phyloP scores from a whole-genome alignment of 2,888 invertebrate species.

The Nipponacmea schrenckii region DNA sequence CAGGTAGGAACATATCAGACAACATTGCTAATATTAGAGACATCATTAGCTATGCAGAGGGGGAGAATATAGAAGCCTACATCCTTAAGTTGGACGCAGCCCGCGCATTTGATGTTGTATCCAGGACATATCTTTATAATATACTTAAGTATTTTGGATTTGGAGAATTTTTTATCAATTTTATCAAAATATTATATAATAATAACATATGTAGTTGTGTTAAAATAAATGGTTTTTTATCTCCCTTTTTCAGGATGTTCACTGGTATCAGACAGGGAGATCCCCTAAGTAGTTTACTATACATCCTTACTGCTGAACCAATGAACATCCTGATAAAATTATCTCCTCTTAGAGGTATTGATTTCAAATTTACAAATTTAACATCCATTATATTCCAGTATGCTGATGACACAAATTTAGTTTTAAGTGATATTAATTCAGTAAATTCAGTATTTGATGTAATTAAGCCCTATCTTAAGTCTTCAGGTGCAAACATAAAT shows the following conservation, averaged over 20 bases:
- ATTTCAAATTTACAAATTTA: background rate
- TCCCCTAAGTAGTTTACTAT: background rate
- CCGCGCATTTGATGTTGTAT: conserved; percentile 42
- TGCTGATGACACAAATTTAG: background rate
- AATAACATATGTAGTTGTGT: conserved; percentile 26
- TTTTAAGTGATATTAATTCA: background rate
- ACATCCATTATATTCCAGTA: background rate
- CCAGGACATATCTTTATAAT: conserved; percentile 31
- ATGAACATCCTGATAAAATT: background rate
- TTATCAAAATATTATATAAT: conserved; percentile 8
- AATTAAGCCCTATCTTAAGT: background rate
- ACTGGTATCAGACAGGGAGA: background rate
- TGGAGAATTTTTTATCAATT: conserved; percentile 11
- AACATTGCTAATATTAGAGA: conserved; percentile 35
- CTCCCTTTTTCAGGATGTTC: no score
- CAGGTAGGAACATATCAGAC: conserved; percentile 37
- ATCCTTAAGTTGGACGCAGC: conserved; percentile 40
- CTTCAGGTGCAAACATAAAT: background rate
- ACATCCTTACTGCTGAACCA: background rate
- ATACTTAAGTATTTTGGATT: conserved; percentile 9
- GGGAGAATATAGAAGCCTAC: conserved; percentile 28
- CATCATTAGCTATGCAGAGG: conserved; percentile 34
- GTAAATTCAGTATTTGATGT: background rate
- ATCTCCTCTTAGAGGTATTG: background rate
- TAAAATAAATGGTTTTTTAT: conserved; percentile 37